Evolutionary conservation across 1,140 invertebrate species (phyloP).

Genomic region (Heliconius congener): DNA sequence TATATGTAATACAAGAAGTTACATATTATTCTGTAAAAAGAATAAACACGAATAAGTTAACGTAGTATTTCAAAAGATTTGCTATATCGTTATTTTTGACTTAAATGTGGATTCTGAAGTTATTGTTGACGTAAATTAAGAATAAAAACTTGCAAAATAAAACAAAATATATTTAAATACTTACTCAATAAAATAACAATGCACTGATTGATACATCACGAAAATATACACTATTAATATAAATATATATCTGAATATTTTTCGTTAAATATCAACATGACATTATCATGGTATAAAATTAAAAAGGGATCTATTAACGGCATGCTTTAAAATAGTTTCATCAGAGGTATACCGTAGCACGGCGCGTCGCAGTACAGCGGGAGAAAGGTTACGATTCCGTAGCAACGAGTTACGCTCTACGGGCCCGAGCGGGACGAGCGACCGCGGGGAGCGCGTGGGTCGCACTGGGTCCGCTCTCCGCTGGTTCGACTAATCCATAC

Average conservation of each 20-base stretch:
- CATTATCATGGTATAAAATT: slow-evolving; percentile 62
- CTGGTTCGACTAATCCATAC: slow-evolving; percentile 76
- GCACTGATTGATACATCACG: slow-evolving; percentile 20
- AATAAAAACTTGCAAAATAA: too few relatives aligned
- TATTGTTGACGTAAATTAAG: too few relatives aligned
- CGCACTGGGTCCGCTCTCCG: slow-evolving; percentile 68
- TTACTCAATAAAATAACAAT: slow-evolving; percentile 24
- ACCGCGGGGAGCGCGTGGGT: slow-evolving; percentile 68
- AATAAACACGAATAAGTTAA: too few relatives aligned
- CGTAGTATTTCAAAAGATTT: too few relatives aligned
- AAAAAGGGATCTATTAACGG: slow-evolving; percentile 56
- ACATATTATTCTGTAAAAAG: too few relatives aligned
- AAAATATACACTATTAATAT: slow-evolving; percentile 51
- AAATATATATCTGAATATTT: slow-evolving; percentile 61
- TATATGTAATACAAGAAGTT: too few relatives aligned
- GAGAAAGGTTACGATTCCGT: slow-evolving; percentile 61
- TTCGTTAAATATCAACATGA: slow-evolving; percentile 58
- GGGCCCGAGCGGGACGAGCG: slow-evolving; percentile 48
- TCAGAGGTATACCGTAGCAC: slow-evolving; percentile 42
- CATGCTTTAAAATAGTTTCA: slow-evolving; percentile 58
- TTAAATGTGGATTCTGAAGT: too few relatives aligned
- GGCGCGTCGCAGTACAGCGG: slow-evolving; percentile 38
- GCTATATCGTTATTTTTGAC: too few relatives aligned
- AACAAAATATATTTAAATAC: slow-evolving; percentile 16
- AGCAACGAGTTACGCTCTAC: slow-evolving; percentile 26